Evolutionary conservation across 2,113 vertebrate genomes (phyloP).

Genomic region (Austrofundulus limnaeus): DNA sequence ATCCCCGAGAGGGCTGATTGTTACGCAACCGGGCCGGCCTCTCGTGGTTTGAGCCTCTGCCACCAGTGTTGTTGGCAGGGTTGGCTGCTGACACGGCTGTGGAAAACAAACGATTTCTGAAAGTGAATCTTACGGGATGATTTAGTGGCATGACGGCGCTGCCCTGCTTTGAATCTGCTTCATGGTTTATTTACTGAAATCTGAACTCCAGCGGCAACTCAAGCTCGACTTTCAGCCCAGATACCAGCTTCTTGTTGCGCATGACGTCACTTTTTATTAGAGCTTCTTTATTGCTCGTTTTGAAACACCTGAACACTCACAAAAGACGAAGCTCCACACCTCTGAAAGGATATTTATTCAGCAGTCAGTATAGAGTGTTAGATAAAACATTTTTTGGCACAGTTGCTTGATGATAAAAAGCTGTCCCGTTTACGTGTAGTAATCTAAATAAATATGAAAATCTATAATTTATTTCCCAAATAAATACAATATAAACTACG

Average conservation of each 20-base stretch:
- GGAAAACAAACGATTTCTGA: constrained; percentile 22
- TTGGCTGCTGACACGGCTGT: constrained; percentile 13
- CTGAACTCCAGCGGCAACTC: background rate
- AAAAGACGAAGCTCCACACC: constrained; percentile 33
- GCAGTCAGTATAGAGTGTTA: constrained; percentile 75
- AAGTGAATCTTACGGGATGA: background rate
- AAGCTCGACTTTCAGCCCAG: background rate
- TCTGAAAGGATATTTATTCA: constrained; percentile 80
- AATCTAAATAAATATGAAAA: constrained; percentile 82
- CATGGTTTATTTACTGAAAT: constrained; percentile 33
- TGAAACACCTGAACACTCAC: constrained; percentile 31
- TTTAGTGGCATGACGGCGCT: constrained; percentile 12
- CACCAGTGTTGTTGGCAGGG: constrained; percentile 11
- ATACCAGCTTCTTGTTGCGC: background rate
- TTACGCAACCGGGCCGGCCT: constrained; percentile 6
- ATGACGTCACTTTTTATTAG: background rate
- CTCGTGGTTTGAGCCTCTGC: constrained; percentile 7
- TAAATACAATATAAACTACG: constrained; percentile 81
- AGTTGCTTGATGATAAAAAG: constrained; percentile 79
- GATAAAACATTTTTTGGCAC: constrained; percentile 82
- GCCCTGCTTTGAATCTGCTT: constrained; percentile 12
- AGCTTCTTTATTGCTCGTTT: constrained; percentile 31
- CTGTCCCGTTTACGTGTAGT: constrained; percentile 69
- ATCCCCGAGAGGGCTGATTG: background rate
- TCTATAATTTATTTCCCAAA: constrained; percentile 79